These are phyloP conservation scores for Pseudanteris insignis DNA, from an alignment of 2,888 invertebrate species.

Conservation along the genomic window DNA sequence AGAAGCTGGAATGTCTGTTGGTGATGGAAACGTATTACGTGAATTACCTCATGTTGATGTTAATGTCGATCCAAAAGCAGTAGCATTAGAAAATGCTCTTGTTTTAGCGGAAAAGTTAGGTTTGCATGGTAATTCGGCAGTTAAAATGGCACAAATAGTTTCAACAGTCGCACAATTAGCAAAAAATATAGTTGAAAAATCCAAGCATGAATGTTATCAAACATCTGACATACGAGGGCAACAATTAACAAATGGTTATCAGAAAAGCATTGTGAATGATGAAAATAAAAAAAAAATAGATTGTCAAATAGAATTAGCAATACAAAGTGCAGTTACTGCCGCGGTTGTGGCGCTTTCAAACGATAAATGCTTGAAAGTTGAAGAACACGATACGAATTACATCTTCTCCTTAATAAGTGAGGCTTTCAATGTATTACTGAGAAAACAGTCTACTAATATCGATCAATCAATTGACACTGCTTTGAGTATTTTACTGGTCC, in stretches of 20 bases:
- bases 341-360: slow-evolving; percentile 55
- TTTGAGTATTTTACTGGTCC: slow-evolving; percentile 54
- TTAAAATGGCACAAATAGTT: slow-evolving; percentile 66
- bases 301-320: slow-evolving; percentile 51
- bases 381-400: slow-evolving; percentile 49
- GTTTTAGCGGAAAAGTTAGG: slow-evolving; percentile 62
- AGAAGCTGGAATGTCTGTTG: slow-evolving; percentile 77
- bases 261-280: slow-evolving; percentile 19
- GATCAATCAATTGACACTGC: slow-evolving; percentile 57
- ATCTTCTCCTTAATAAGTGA: slow-evolving; percentile 60
- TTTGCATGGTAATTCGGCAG: slow-evolving; percentile 61
- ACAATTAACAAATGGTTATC: slow-evolving; percentile 48
- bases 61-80: slow-evolving; percentile 63
- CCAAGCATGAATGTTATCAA: slow-evolving; percentile 17
- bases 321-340: slow-evolving; percentile 56
- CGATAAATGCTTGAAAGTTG: slow-evolving; percentile 37
- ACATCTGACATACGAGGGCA: slow-evolving; percentile 17
- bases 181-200: slow-evolving; percentile 56
- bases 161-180: slow-evolving; percentile 62
- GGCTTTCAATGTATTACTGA: slow-evolving; percentile 56
- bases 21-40: slow-evolving; percentile 70
- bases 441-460: slow-evolving; percentile 48
- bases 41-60: slow-evolving; percentile 73
- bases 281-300: slow-evolving; percentile 26
- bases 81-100: slow-evolving; percentile 60